phyloP scores from a whole-genome alignment of 2,888 invertebrate species.

The Ariolimax columbianus region DNA sequence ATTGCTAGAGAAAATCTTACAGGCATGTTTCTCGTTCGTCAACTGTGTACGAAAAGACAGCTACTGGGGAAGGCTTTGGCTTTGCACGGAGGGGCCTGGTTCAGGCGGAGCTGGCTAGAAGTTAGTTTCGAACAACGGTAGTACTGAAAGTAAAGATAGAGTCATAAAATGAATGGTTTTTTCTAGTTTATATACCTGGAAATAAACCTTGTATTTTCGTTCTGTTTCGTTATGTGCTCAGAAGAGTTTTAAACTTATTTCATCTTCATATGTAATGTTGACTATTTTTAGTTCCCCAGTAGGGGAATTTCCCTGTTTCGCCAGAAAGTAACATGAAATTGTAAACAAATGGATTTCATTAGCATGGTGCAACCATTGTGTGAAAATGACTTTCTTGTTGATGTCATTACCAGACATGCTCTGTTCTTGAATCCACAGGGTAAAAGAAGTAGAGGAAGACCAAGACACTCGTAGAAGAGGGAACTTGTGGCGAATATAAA shows the following conservation, averaged over 20 bases:
- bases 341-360: neutral
- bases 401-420: no score
- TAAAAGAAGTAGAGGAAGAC: no score
- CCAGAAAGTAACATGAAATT: neutral
- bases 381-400: no score
- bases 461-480: no score
- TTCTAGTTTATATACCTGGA: neutral
- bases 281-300: neutral
- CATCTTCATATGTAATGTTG: neutral
- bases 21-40: conserved; percentile 51
- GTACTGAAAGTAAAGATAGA: neutral
- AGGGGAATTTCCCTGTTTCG: neutral
- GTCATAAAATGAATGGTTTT: no score
- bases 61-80: conserved; percentile 10
- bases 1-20: conserved; percentile 51
- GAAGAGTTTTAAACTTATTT: neutral
- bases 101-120: neutral
- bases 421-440: no score
- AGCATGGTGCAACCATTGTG: no score
- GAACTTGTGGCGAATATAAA: no score
- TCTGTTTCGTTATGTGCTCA: neutral
- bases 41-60: neutral
- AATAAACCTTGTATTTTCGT: neutral
- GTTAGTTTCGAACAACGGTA: neutral
- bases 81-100: conserved; percentile 48